Evolutionary conservation across 2,888 invertebrate genomes (phyloP), one percentile per base, ranked within the genome.

Genomic region (Conchocele bisecta): DNA sequence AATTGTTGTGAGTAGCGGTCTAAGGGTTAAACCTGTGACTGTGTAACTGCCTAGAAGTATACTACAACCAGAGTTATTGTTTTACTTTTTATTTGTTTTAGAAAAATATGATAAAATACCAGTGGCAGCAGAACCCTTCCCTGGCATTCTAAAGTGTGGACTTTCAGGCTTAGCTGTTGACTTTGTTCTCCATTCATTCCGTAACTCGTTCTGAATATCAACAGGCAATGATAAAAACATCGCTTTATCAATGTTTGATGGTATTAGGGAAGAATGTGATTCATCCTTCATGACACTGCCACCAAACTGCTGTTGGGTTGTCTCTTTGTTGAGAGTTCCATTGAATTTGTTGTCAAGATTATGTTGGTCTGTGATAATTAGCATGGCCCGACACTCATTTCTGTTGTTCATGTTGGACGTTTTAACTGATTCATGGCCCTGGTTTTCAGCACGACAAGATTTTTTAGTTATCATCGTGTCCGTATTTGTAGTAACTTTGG

Each of bases 171-270:
- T 9, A 35, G 17, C 17, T 7, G 17, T 37, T 29, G 50, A 4
- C 35, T 50, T 48, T 41, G 33, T 51, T 29, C 74, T 44, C 73
- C 75, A 76, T 33, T 83, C 79, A 6, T 59, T 50, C 7, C 80
- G 53, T 13, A 84, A 50, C 51, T 87, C 87, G n/a, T 77, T 54
- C 44, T 83, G 83, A 35, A 86, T 83, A 15, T 84, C 83, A 28
- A 67, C 24, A 26, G 87, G 86, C 22, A 86, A 64, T 13, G 67
- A 59, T 17, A 29, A n/a, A 69, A 86, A 86, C 17, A 86, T 82
- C 2, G 79, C 78, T 28, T 65, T 64, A 53, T 84, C 86, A 22
- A 86, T 66, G 44, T 74, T 65, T 50, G 61, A 44, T 3, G 83
- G 83, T 15, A 50, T 41, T 22, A 31, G 2, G 13, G 11, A 1